phyloP scores from a whole-genome alignment of 2,888 invertebrate species.

The Chrysodeixis includens region DNA sequence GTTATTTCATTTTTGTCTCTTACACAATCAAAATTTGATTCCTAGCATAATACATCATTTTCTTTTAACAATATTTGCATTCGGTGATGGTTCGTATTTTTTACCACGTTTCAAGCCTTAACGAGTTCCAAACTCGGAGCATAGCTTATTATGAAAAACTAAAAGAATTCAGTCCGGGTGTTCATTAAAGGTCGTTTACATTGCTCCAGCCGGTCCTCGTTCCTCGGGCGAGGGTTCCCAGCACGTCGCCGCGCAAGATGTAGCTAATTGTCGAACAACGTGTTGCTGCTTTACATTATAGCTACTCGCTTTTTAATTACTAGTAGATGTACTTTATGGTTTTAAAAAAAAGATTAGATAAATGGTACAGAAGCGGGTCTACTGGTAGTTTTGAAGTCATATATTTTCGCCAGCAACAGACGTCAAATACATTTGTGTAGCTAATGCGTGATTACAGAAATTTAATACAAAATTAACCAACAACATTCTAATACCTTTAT shows the following conservation, averaged over 20 bases:
- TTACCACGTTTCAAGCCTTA: constrained; percentile 6
- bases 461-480: no score
- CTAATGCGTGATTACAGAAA: no score
- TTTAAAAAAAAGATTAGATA: background rate
- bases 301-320: constrained; percentile 37
- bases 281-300: constrained; percentile 21
- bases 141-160: constrained; percentile 7
- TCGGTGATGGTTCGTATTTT: background rate
- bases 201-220: constrained; percentile 19
- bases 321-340: background rate
- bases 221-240: constrained; percentile 17
- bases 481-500: background rate
- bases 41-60: no score
- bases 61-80: no score
- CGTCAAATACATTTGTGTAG: no score
- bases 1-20: no score
- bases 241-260: constrained; percentile 45
- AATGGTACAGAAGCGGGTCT: no score
- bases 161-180: constrained; percentile 17
- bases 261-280: constrained; percentile 50
- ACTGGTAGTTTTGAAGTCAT: no score
- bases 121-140: background rate
- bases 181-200: constrained; percentile 46
- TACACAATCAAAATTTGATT: no score
- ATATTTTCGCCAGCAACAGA: no score